These are phyloP conservation scores for Oxystoma pomonae DNA, from an alignment of 2,888 invertebrate genomes.

Conservation along the genomic window DNA sequence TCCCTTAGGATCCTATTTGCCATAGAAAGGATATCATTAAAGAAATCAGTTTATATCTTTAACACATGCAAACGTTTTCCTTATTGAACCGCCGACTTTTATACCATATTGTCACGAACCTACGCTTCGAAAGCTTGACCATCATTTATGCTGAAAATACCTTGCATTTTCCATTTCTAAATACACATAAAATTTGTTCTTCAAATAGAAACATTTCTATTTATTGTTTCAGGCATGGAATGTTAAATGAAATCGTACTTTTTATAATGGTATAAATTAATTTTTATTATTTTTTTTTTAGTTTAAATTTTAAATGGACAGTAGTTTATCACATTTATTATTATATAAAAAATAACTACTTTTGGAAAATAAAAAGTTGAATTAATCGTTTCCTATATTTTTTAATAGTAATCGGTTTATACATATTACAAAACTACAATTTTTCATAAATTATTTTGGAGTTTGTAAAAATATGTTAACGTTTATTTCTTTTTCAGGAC, in stretches of 20 bases:
- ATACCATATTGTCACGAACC: neutral
- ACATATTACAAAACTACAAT: no score
- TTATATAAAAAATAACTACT: no score
- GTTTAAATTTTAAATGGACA: neutral
- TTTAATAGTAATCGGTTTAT: no score
- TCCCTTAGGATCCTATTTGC: no score
- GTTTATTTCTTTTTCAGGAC: conserved; percentile 56
- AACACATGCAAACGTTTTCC: neutral
- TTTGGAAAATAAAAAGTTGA: no score
- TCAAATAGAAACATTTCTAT: neutral
- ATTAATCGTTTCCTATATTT: no score
- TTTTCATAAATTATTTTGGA: no score
- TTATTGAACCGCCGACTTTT: neutral
- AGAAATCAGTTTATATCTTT: neutral
- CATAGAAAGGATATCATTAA: neutral
- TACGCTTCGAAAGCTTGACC: neutral
- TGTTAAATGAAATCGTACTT: neutral
- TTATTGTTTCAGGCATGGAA: neutral
- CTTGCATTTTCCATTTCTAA: neutral
- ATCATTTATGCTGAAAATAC: neutral
- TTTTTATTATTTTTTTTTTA: neutral
- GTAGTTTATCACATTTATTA: neutral
- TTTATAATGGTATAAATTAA: no score
- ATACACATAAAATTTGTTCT: neutral
- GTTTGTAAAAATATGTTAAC: neutral